phyloP scores from a whole-genome alignment of 2,797 vertebrate genomes.

The Sarcoramphus papa region DNA sequence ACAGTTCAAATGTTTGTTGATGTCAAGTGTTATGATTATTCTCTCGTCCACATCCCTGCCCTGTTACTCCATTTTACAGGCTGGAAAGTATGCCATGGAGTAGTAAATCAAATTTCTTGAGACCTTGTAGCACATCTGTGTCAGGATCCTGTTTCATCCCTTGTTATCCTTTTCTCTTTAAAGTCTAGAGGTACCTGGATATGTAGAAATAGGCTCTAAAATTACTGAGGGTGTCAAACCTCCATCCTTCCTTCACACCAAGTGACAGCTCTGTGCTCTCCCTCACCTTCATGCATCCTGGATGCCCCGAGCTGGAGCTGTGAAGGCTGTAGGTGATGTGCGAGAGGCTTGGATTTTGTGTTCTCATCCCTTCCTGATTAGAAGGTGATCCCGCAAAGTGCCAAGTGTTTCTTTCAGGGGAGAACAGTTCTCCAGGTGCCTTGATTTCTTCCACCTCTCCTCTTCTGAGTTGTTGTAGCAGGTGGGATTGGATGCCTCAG shows the following conservation, averaged over 20 bases:
- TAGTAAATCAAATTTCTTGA: not conserved
- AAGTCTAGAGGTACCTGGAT: not conserved
- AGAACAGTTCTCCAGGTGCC: not conserved
- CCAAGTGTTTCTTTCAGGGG: not conserved
- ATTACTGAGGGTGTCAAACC: not conserved
- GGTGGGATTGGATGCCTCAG: not conserved
- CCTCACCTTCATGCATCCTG: not conserved
- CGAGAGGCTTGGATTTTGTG: not conserved
- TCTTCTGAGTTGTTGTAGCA: not conserved
- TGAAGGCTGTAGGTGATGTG: not conserved
- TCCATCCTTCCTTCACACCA: not conserved
- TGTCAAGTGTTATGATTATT: not conserved
- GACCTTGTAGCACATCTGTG: not conserved
- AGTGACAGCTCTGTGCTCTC: not conserved
- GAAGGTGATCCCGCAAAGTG: not conserved
- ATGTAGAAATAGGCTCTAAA: not conserved
- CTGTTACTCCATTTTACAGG: not conserved
- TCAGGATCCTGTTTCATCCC: not conserved
- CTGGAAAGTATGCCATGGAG: not conserved
- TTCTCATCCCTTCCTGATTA: not conserved
- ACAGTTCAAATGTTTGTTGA: not conserved
- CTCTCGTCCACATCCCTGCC: not conserved
- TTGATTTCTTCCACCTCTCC: not conserved
- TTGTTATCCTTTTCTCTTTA: not conserved
- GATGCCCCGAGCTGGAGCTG: not conserved